phyloP scores from a whole-genome alignment of 2,113 vertebrate genomes.

The Alectura lathami region DNA sequence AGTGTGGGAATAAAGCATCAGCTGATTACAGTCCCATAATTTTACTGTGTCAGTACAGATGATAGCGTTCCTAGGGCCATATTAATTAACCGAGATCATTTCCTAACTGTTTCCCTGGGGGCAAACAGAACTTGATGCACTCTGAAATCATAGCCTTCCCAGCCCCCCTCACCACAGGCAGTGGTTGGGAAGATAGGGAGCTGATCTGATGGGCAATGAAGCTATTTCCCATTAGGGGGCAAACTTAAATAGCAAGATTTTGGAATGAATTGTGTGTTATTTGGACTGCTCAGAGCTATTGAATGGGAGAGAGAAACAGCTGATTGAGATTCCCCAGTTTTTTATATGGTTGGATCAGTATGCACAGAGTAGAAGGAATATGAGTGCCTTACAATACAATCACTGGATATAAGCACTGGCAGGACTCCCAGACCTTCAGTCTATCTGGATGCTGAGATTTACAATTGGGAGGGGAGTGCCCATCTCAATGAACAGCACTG shows the following conservation, averaged over 20 bases:
- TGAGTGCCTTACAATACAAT: accelerated
- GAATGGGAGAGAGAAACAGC: background rate
- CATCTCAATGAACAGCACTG: background rate
- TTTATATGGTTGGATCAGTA: background rate
- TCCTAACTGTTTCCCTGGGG: background rate
- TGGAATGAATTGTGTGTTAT: background rate
- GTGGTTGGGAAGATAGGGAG: background rate
- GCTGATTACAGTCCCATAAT: background rate
- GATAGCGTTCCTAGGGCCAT: accelerated
- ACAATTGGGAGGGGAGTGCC: background rate
- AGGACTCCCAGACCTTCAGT: background rate
- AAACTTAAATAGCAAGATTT: constrained; percentile 4
- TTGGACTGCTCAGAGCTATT: background rate
- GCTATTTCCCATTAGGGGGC: background rate
- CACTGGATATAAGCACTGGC: background rate
- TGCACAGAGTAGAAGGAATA: background rate
- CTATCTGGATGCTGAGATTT: background rate
- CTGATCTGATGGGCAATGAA: background rate
- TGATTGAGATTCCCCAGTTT: background rate
- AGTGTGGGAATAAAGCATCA: background rate
- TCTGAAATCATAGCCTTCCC: background rate
- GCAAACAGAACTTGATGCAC: background rate
- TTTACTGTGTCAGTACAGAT: background rate
- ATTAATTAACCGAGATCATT: background rate
- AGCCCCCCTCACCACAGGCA: background rate